Percentiles rank a stretch among this genome's conserved stretches.
phyloP scores from a whole-genome alignment of 2,797 vertebrate species.

The Macroramphosus scolopax region DNA sequence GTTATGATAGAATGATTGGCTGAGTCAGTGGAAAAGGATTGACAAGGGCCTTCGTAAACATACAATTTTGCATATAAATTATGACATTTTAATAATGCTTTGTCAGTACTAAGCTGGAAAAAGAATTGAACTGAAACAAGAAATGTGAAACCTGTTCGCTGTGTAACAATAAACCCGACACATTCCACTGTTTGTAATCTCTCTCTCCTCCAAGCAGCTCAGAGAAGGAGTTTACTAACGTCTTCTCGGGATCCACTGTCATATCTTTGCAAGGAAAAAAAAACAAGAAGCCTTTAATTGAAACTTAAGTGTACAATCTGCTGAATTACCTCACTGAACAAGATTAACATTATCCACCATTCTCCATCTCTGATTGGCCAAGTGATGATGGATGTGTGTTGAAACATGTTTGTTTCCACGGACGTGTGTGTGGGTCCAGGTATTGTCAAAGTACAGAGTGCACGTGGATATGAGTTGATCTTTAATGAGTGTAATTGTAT shows the following conservation, averaged over 20 bases:
- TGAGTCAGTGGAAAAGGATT: conserved; percentile 34
- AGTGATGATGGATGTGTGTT: conserved; percentile 13
- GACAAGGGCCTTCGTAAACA: neutral
- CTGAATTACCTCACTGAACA: conserved; percentile 45
- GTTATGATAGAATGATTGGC: conserved; percentile 13
- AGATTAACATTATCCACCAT: conserved; percentile 42
- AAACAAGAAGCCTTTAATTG: conserved; percentile 29
- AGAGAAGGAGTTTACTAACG: no score
- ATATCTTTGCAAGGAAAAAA: conserved; percentile 33
- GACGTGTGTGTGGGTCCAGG: conserved; percentile 11
- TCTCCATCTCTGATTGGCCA: conserved; percentile 15
- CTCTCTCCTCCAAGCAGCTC: conserved; percentile 24
- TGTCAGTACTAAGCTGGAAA: conserved; percentile 54
- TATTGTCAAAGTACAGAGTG: conserved; percentile 7
- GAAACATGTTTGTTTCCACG: conserved; percentile 5
- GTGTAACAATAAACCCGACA: conserved; percentile 48
- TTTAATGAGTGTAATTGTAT: conserved; percentile 17
- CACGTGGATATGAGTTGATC: conserved; percentile 15
- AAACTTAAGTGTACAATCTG: conserved; percentile 49
- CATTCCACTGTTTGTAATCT: conserved; percentile 47
- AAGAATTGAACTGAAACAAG: conserved; percentile 27
- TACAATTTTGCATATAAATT: conserved; percentile 64
- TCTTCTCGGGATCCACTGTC: conserved; percentile 17
- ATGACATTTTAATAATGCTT: conserved; percentile 71
- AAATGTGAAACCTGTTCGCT: conserved; percentile 26